phyloP scores from a whole-genome alignment of 2,888 invertebrate genomes.

The Cheilosia urbana region DNA sequence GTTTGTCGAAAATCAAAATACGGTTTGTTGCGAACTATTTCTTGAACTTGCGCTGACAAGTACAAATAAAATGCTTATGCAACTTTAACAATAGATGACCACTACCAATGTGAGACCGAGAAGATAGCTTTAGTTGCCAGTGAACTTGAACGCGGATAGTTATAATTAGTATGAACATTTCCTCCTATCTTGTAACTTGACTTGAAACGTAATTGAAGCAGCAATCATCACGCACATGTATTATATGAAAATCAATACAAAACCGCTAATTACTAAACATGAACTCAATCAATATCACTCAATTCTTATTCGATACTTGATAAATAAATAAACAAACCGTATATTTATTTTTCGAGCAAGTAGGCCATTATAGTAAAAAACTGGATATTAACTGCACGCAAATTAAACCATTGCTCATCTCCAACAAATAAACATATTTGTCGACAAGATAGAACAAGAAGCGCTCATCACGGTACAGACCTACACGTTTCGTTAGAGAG shows the following conservation, averaged over 20 bases:
- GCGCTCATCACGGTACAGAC: not conserved
- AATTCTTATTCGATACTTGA: not conserved
- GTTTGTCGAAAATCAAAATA: too few relatives aligned
- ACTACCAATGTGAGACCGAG: not conserved
- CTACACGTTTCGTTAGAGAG: too few relatives aligned
- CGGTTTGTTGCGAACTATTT: too few relatives aligned
- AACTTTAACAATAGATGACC: not conserved
- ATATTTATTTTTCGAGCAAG: too few relatives aligned
- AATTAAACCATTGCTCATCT: too few relatives aligned
- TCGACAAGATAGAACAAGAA: not conserved
- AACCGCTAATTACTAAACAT: constrained; percentile 14
- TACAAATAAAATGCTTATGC: not conserved
- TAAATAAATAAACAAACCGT: not conserved
- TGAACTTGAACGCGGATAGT: constrained; percentile 36
- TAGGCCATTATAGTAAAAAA: too few relatives aligned
- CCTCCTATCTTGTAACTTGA: not conserved
- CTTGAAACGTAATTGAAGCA: constrained; percentile 18
- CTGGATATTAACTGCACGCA: too few relatives aligned
- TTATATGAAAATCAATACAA: not conserved
- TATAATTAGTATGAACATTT: not conserved
- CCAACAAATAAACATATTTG: not conserved
- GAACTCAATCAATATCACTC: not conserved
- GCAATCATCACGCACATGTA: constrained; percentile 6
- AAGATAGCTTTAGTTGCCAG: not conserved
- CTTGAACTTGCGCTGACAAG: not conserved